phyloP scores from a whole-genome alignment of 2,797 vertebrate genomes.

The Danio aesculapii region DNA sequence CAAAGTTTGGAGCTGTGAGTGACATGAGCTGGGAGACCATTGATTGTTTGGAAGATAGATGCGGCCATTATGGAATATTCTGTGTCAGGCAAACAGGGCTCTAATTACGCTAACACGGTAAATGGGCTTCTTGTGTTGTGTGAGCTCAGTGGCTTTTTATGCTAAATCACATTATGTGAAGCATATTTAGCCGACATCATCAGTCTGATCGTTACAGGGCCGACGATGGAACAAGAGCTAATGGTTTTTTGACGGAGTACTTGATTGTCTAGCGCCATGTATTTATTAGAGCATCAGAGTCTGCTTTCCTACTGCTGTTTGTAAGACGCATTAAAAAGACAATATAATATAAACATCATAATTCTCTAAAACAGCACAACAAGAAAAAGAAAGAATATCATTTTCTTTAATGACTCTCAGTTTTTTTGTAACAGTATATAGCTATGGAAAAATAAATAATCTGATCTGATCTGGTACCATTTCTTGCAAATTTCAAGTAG shows the following conservation, averaged over 20 bases:
- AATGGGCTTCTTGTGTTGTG: constrained; percentile 51
- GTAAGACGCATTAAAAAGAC: neutral
- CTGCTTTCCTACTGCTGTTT: neutral
- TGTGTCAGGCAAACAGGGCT: constrained; percentile 56
- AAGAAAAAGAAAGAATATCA: neutral
- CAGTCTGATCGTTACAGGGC: constrained; percentile 34
- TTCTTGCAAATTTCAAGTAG: too few species aligned
- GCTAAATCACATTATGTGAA: constrained; percentile 57
- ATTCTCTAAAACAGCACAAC: neutral
- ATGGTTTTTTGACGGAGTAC: constrained; percentile 57
- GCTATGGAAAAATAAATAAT: too few species aligned
- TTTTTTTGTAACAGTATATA: too few species aligned
- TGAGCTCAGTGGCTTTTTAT: constrained; percentile 26
- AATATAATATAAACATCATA: neutral
- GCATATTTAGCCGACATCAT: constrained; percentile 51
- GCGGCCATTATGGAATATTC: constrained; percentile 59
- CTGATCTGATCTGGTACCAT: too few species aligned
- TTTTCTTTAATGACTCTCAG: too few species aligned
- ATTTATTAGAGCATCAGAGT: constrained; percentile 21
- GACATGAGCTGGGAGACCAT: constrained; percentile 52
- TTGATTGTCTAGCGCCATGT: constrained; percentile 35
- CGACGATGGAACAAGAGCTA: constrained; percentile 42
- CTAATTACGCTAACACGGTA: constrained; percentile 55
- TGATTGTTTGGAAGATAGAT: constrained; percentile 63
- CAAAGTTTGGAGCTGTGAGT: constrained; percentile 38